Conservation (phyloP, 2,888 invertebrate species). For the Cerastis leucographa region DNA sequence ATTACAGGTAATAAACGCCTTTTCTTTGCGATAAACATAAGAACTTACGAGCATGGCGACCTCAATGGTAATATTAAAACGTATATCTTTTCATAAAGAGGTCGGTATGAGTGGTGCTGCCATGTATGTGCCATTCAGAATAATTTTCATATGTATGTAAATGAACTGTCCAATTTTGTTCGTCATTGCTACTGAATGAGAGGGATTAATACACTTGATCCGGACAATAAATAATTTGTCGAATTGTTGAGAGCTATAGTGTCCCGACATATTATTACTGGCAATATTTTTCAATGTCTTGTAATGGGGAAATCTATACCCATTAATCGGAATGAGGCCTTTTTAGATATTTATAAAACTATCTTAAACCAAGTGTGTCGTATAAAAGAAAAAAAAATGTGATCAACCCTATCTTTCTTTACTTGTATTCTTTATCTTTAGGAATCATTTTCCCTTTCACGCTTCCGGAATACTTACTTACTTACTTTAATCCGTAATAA, state of each 20-base stretch:
- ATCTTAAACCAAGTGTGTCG: not conserved
- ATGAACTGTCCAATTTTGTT: constrained; percentile 20
- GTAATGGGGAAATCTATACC: not conserved
- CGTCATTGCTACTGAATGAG: not conserved
- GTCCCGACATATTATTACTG: not conserved
- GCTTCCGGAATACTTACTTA: not conserved
- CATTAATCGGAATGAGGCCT: not conserved
- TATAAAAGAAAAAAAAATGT: not conserved
- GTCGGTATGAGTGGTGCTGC: not conserved
- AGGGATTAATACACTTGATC: constrained; percentile 2
- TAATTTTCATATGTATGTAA: constrained; percentile 25
- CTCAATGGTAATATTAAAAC: constrained; percentile 35
- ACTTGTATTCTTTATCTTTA: not conserved
- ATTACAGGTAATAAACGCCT: constrained; percentile 47
- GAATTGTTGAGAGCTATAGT: not conserved
- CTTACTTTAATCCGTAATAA: not conserved
- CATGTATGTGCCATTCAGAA: constrained; percentile 2
- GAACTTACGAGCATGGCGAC: constrained; percentile 42
- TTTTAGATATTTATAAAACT: not conserved
- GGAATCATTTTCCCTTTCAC: not conserved
- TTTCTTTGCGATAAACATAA: constrained; percentile 32
- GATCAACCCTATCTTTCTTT: not conserved
- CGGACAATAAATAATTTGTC: not conserved
- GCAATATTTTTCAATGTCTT: not conserved
- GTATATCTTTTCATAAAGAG: constrained; percentile 6